These are phyloP conservation scores for Cylindroiulus punctatus DNA, from an alignment of 2,888 invertebrate species.

Conservation along the genomic window DNA sequence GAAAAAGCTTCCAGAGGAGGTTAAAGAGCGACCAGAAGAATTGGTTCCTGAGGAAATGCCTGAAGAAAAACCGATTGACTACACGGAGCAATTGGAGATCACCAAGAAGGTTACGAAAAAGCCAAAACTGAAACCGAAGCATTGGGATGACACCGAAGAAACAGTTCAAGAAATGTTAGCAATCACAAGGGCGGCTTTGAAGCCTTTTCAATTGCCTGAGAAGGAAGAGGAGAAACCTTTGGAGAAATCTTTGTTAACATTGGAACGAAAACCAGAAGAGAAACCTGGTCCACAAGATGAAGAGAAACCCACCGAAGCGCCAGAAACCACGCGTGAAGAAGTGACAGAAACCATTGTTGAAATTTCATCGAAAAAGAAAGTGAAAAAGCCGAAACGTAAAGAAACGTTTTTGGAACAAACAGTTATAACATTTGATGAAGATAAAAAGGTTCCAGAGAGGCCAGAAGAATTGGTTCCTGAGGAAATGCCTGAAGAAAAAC, in stretches of 20 bases:
- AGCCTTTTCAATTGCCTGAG: constrained; percentile 48
- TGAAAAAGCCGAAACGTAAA: constrained; percentile 46
- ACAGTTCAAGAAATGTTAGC: constrained; percentile 43
- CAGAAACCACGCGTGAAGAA: too few relatives aligned
- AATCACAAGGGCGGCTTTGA: constrained; percentile 44
- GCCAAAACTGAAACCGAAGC: constrained; percentile 53
- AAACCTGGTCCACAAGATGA: constrained; percentile 48
- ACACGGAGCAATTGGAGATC: background rate
- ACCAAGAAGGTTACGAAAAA: constrained; percentile 52
- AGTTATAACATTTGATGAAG: background rate
- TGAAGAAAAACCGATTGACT: constrained; percentile 12
- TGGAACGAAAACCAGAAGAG: constrained; percentile 60
- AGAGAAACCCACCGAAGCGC: constrained; percentile 48
- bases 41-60: background rate
- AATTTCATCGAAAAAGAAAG: background rate
- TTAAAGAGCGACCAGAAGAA: background rate
- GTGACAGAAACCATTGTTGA: background rate
- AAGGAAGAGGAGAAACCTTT: constrained; percentile 49
- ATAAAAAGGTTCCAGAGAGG: background rate
- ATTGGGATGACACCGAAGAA: constrained; percentile 49
- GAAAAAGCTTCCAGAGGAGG: constrained; percentile 38
- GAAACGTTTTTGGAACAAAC: constrained; percentile 40
- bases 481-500: constrained; percentile 52
- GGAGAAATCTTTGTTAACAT: constrained; percentile 59
- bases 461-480: background rate